Evolutionary conservation across 2,113 vertebrate genomes (phyloP).

Genomic region (Pica pica): DNA sequence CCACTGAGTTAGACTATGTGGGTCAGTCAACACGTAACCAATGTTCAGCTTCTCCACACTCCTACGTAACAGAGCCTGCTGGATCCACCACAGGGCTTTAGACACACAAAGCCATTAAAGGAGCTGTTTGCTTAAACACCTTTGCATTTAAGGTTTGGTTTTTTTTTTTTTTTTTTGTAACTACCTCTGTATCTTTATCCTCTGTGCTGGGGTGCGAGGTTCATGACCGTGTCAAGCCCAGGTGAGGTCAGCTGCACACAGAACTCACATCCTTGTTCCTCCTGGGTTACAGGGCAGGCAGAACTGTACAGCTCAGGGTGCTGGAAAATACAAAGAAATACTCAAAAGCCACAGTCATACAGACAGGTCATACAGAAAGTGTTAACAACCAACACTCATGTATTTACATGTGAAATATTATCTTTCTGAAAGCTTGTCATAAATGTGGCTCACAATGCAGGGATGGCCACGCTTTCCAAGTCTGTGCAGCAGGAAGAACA

Average conservation of each 20-base stretch:
- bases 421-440: not conserved
- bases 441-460: not conserved
- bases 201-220: not conserved
- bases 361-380: not conserved
- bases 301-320: not conserved
- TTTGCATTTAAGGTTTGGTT: not conserved
- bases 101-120: not conserved
- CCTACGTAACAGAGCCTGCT: not conserved
- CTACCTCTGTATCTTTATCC: not conserved
- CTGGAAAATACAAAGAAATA: not conserved
- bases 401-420: not conserved
- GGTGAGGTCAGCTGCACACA: not conserved
- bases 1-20: not conserved
- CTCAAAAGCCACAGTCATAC: too few species aligned
- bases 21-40: rapidly evolving
- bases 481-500: constrained; percentile 1
- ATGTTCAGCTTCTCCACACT: not conserved
- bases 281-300: not conserved
- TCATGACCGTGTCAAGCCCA: not conserved
- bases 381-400: not conserved
- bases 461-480: not conserved
- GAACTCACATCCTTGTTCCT: not conserved
- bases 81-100: not conserved
- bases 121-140: not conserved
- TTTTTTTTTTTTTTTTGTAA: not conserved